phyloP scores from a whole-genome alignment of 2,888 invertebrate genomes.

The Crioceris asparagi region DNA sequence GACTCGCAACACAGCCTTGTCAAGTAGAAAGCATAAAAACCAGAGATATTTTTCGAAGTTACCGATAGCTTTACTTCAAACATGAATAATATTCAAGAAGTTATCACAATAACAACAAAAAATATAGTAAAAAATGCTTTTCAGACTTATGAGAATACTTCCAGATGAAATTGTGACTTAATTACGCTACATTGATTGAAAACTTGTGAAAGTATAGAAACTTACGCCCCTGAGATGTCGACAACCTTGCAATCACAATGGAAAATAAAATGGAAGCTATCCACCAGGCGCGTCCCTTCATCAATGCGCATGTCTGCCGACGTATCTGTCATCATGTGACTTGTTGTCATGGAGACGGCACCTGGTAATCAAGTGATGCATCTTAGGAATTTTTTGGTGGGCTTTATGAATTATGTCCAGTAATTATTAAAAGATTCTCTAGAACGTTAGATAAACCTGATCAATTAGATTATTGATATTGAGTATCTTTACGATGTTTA shows the following conservation, averaged over 20 bases:
- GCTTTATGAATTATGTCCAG: too few relatives aligned
- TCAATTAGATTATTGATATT: too few relatives aligned
- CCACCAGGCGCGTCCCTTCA: conserved; percentile 21
- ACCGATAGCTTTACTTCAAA: conserved; percentile 38
- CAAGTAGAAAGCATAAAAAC: conserved; percentile 14
- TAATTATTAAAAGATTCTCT: too few relatives aligned
- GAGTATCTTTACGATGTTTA: too few relatives aligned
- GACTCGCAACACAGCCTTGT: conserved; percentile 10
- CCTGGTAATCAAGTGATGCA: too few relatives aligned
- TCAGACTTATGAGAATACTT: too few relatives aligned
- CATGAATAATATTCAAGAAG: conserved; percentile 34
- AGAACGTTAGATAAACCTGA: too few relatives aligned
- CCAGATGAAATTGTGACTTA: too few relatives aligned
- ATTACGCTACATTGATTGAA: not conserved
- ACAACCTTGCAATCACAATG: conserved; percentile 37
- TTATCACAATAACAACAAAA: too few relatives aligned
- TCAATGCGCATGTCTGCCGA: conserved; percentile 10
- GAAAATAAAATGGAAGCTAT: conserved; percentile 35
- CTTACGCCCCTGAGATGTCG: conserved; percentile 37
- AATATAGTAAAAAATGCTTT: too few relatives aligned
- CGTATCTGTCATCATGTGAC: conserved; percentile 4
- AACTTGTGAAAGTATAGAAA: conserved; percentile 8
- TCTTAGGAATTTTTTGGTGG: too few relatives aligned
- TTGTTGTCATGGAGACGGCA: conserved; percentile 13
- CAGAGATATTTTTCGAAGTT: conserved; percentile 35